phyloP scores from a whole-genome alignment of 2,888 invertebrate genomes.

The Calliphora vomitoria region DNA sequence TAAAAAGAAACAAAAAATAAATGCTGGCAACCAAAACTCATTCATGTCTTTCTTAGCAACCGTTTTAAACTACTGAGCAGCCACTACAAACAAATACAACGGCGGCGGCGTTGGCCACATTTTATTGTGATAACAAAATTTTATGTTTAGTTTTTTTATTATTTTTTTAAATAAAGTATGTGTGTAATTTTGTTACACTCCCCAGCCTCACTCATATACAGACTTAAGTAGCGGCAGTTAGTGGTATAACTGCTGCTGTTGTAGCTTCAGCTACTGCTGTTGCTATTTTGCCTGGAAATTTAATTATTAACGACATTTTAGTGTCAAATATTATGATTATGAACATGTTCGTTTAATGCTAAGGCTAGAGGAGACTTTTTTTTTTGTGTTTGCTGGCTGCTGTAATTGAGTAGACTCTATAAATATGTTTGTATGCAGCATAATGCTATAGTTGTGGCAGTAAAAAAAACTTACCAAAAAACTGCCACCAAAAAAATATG shows the following conservation, averaged over 20 bases:
- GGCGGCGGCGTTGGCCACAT: conserved; percentile 23
- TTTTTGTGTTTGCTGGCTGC: too few relatives aligned
- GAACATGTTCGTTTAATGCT: conserved; percentile 57
- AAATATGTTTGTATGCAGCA: conserved; percentile 29
- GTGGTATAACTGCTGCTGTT: conserved; percentile 47
- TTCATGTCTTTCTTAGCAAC: conserved; percentile 47
- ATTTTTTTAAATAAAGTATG: neutral
- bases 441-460: too few relatives aligned
- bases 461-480: neutral
- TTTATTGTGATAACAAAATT: conserved; percentile 71
- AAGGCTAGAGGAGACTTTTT: conserved; percentile 41
- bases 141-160: conserved; percentile 52
- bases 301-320: conserved; percentile 77
- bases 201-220: neutral
- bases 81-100: conserved; percentile 35
- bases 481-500: neutral
- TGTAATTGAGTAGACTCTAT: conserved; percentile 45
- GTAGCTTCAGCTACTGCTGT: conserved; percentile 56
- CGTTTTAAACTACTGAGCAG: conserved; percentile 21
- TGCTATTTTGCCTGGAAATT: conserved; percentile 67
- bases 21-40: conserved; percentile 5
- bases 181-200: neutral
- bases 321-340: conserved; percentile 76
- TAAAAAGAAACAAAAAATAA: too few relatives aligned
- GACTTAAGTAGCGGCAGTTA: conserved; percentile 20